phyloP scores from a whole-genome alignment of 2,113 vertebrate species.

The Taxidea taxus region DNA sequence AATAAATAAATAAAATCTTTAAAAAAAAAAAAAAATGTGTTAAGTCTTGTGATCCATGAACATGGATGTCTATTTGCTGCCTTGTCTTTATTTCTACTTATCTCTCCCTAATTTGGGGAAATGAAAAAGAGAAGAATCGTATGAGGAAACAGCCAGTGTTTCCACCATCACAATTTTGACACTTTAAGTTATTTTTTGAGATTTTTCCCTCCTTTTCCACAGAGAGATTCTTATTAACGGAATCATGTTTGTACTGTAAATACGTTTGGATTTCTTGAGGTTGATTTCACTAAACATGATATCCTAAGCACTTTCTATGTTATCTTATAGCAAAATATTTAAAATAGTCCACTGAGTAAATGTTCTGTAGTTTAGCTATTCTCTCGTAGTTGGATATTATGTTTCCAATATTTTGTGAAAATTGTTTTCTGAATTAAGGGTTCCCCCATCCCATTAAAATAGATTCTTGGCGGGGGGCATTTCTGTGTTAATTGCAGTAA shows the following conservation, averaged over 20 bases:
- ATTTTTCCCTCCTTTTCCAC: background rate
- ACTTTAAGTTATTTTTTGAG: background rate
- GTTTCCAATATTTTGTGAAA: background rate
- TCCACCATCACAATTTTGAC: background rate
- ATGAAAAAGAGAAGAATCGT: background rate
- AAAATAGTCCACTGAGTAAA: background rate
- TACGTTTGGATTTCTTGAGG: constrained; percentile 7
- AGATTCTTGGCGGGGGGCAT: background rate
- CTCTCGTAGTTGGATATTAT: background rate
- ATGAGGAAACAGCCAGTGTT: background rate
- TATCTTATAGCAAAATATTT: background rate
- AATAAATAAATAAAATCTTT: no score
- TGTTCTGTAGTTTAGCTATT: background rate
- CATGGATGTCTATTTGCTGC: background rate
- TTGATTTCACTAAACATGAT: background rate
- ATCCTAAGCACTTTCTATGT: background rate
- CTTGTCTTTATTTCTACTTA: background rate
- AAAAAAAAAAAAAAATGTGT: no score
- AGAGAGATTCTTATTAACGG: background rate
- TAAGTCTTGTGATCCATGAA: background rate
- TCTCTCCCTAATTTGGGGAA: background rate
- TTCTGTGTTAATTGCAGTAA: background rate
- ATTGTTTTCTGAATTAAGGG: background rate
- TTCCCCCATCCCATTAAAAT: background rate
- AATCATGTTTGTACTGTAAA: background rate